Percentiles rank a stretch among this genome's conserved stretches.
Evolutionary conservation across 2,113 vertebrate genomes (phyloP).

Genomic region (Scortum barcoo): DNA sequence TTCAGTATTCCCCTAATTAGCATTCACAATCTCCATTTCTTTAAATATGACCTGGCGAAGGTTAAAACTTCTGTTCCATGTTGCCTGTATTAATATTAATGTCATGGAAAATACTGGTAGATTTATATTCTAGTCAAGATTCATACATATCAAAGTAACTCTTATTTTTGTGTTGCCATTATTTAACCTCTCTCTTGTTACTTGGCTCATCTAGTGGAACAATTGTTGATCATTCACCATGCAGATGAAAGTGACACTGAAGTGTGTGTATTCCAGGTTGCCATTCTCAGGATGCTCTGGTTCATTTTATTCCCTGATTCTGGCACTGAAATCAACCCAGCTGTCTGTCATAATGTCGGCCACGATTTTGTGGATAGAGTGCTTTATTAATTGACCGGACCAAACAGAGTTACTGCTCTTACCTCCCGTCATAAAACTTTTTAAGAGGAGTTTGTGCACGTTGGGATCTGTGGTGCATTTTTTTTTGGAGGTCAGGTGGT

Average conservation of each 20-base stretch:
- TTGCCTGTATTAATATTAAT: neutral
- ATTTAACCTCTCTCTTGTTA: slow-evolving; percentile 1
- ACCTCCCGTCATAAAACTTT: neutral
- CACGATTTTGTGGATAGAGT: neutral
- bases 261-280: neutral
- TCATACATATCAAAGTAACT: neutral
- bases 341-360: neutral
- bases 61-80: neutral
- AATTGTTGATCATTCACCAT: neutral
- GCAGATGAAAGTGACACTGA: neutral
- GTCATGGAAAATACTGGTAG: neutral
- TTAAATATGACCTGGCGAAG: neutral
- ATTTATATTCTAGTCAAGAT: neutral
- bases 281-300: neutral
- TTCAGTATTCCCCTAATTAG: neutral
- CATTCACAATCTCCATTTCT: neutral
- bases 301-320: neutral
- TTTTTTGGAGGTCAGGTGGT: neutral
- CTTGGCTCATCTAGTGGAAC: slow-evolving; percentile 10
- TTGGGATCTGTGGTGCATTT: neutral
- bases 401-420: neutral
- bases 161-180: slow-evolving; percentile 8
- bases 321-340: slow-evolving; percentile 1
- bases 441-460: neutral
- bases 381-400: slow-evolving; percentile 1